Base-by-base conservation (phyloP, 2,888 invertebrate genomes). In the Eudemis profundana region DNA sequence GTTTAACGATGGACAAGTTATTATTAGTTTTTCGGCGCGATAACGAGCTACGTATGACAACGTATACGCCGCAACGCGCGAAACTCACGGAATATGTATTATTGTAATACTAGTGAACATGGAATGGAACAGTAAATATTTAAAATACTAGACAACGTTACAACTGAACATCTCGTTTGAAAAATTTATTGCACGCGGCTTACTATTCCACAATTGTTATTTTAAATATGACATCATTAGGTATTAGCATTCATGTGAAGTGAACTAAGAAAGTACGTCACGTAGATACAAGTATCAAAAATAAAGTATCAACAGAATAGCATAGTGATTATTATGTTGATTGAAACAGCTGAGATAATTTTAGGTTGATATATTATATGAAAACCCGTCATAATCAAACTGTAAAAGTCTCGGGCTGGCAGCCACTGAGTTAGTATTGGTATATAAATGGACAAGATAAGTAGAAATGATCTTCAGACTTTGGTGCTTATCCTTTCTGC, bases 401-500 rank as follows among this genome's bases (percentile, higher is more conserved):
- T 59, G 38, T 61, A 61, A 51, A 63, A 42, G 46, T 64, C 65
- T 42, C 46, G 29, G 33, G 46, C 61, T 44, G 63, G 50, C 36
- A 59, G 50, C 46, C 61, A 65, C 56, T 36, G 69, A 68, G 71
- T 42, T n/a, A 12, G 29, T 56, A 44, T 54, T 44, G 27, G 27
- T 72, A 68, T 74, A 74, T 74, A 74, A 77, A 75, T 74, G 68
- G 69, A 75, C 68, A 74, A 77, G 71, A 78, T 78, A 78, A 80
- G 77, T 70, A 70, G 68, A 71, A 68, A 74, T 78, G 72, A 83
- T 82, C 70, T 81, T 78, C 69, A 76, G 75, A 74, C 71, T 79
- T 70, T 70, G 68, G 68, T 74, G 73, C 78, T 79, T 83, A 85
- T 81, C 80, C 79, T 85, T 86, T 78, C 78, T 83, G 81, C 80